These are phyloP conservation scores for Caenorhabditis sp. DNA, from an alignment of 2,888 invertebrate genomes.

Conservation along the genomic window DNA sequence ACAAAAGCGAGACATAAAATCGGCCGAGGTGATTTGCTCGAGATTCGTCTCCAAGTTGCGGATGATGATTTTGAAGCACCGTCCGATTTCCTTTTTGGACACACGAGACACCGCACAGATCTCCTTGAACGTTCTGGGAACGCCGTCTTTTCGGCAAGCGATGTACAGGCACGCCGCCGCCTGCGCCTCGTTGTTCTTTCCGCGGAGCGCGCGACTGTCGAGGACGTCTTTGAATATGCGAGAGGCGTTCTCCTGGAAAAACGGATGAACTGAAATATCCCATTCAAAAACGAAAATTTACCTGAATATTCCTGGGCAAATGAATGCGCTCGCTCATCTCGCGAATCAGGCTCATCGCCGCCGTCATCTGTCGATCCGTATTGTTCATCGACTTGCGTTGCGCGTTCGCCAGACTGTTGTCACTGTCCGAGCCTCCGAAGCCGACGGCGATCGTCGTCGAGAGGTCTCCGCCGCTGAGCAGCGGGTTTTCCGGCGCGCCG, in stretches of 20 bases:
- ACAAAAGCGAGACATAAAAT: constrained; percentile 95
- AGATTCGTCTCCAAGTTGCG: constrained; percentile 97
- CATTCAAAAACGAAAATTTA: constrained; percentile 68
- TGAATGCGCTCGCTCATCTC: constrained; percentile 99
- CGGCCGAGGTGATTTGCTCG: constrained; percentile 97
- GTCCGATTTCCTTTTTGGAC: constrained; percentile 98
- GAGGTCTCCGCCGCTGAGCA: constrained; percentile 95
- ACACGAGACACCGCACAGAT: constrained; percentile 97
- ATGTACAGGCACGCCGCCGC: constrained; percentile 99
- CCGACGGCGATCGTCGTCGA: constrained; percentile 93
- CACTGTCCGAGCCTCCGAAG: constrained; percentile 81
- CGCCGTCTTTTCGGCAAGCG: constrained; percentile 98
- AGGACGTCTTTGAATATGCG: constrained; percentile 93
- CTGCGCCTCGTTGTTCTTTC: constrained; percentile 85
- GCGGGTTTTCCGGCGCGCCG: constrained; percentile 97
- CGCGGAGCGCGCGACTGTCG: constrained; percentile 82
- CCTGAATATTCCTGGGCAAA: constrained; percentile 94
- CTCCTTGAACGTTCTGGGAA: constrained; percentile 97
- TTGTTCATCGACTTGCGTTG: constrained; percentile 88
- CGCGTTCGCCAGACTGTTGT: constrained; percentile 81
- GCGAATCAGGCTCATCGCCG: constrained; percentile 96
- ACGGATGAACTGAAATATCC: no score
- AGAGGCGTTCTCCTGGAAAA: constrained; percentile 90
- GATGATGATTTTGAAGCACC: constrained; percentile 95
- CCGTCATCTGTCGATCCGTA: constrained; percentile 94